Evolutionary conservation across 2,888 invertebrate species (phyloP), one percentile per base, ranked within the genome.

Genomic region (Epistrophella euchroma): DNA sequence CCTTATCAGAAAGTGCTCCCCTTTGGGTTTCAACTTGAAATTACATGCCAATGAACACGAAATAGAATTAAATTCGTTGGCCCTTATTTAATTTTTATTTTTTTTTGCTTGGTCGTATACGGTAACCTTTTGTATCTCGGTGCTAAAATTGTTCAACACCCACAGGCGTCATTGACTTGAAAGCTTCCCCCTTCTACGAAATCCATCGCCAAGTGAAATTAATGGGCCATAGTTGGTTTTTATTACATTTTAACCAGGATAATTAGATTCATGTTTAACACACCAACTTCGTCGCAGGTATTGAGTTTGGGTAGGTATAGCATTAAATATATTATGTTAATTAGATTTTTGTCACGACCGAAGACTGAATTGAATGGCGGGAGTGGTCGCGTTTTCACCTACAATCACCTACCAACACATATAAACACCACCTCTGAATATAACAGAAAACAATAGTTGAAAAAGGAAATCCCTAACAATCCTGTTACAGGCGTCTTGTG

Each of bases 221-320:
- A 92, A 92, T 91, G 92, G 91, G 91, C 89, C 92, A 91, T 92
- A 91, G 90, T 92, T 90, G 91, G 90, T 90, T 92, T 91, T 92
- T 92, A 92, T 92, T 90, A 91, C 92, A 91, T 91, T 92, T 92
- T 91, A 92, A 92, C 92, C 91, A 90, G 91, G 90, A 90, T 90
- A 91, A 91, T 90, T 86, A 86, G 86, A 86, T 86, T 86, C 86
- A 82, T 86, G 86, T 86, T 81, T 50, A 86, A 82, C 86, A 86
- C 77, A 86, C 62, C 71, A 73, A 25, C 32, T 55, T 43, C 40
- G 35, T 45, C 58, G 47, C 52, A 28, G 75, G 75, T 74, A 84
- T 19, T 56, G 56, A 32, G 32, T n/a, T 11, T 13, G 4, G 40
- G 43, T 10, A 47, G 17, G 45, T 19, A 66, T 5, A 73, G 81